Base-by-base conservation (phyloP, 1,140 invertebrate genomes). In the Drosophila simulans region DNA sequence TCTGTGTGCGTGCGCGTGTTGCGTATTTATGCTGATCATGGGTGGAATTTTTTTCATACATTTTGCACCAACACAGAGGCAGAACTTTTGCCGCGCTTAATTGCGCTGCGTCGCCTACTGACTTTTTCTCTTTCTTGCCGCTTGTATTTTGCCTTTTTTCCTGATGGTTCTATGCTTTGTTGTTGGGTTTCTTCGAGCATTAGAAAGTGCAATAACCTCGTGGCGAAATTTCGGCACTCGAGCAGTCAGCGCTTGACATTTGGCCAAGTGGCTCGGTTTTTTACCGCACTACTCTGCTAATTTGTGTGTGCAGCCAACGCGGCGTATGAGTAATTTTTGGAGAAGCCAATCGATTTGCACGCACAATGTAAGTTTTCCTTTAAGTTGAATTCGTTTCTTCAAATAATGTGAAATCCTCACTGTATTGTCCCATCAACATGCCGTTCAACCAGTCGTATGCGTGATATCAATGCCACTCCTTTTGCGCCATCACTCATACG, bases 121-220 rank as follows among this genome's bases (percentile, higher is more conserved):
- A 35, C 57, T 66, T 72, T 79, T 51, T 42, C 3, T 63, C 27
- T 62, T 66, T 22, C 4, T 48, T 57, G 35, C 48, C 64, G 43
- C 27, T 49, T 40, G 25, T 63, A 55, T 48, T 79, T 53, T 34
- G 45, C 42, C 48, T 31, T 71, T 20, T 69, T 68, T 25, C 27
- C 45, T 64, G 42, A 63, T 80, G 42, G 58, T 73, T 35, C 55
- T 79, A 72, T 68, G 45, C 27, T 48, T 51, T 43, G 43, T 54
- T 64, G 53, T 66, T 71, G 39, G 37, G 64, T 39, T 52, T 64
- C 60, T 59, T 34, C 51, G 31, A 55, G 64, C 63, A 64, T 83
- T 78, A 52, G 78, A 85, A 90, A 90, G 86, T 90, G 86, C 86
- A 90, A 90, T 90, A 90, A 90, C 86, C 86, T 86, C 86, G 48